A percentile compares a stretch with the other conserved stretches of the same genome.
These are phyloP conservation scores for Netelia virgata DNA, from an alignment of 2,888 invertebrate species.

Conservation along the genomic window DNA sequence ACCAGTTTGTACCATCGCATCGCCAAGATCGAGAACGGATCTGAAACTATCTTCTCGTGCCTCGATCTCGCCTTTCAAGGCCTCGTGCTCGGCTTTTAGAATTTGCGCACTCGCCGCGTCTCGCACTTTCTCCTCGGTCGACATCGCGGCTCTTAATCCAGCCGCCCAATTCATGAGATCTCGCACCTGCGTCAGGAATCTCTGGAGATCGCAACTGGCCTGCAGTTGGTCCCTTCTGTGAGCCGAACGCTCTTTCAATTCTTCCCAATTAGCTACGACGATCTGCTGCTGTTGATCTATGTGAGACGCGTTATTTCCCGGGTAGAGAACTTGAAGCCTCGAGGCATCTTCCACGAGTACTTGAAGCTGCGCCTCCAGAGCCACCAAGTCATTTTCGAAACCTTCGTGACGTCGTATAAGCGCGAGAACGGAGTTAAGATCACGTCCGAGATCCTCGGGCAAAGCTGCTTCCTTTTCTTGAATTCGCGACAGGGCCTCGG, in stretches of 20 bases:
- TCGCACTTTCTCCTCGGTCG: slow-evolving; percentile 92
- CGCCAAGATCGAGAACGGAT: slow-evolving; percentile 90
- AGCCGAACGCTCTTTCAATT: slow-evolving; percentile 93
- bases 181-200: slow-evolving; percentile 94
- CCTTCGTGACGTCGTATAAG: slow-evolving; percentile 95
- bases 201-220: slow-evolving; percentile 95
- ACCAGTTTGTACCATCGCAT: slow-evolving; percentile 93
- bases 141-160: slow-evolving; percentile 91
- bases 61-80: slow-evolving; percentile 94
- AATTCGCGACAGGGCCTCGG: slow-evolving; percentile 95
- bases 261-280: slow-evolving; percentile 95
- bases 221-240: slow-evolving; percentile 92
- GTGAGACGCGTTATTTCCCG: slow-evolving; percentile 95
- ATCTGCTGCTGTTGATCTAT: slow-evolving; percentile 95
- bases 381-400: slow-evolving; percentile 96
- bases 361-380: slow-evolving; percentile 95
- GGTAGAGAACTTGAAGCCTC: slow-evolving; percentile 94
- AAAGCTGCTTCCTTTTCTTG: slow-evolving; percentile 95
- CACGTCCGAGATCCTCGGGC: slow-evolving; percentile 92
- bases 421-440: slow-evolving; percentile 94
- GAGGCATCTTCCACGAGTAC: slow-evolving; percentile 97
- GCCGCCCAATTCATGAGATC: slow-evolving; percentile 96
- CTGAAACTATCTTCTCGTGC: slow-evolving; percentile 94
- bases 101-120: slow-evolving; percentile 93
- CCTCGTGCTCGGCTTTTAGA: slow-evolving; percentile 93